A percentile compares a stretch with the other conserved stretches of the same genome.
Conservation (phyloP, 35 echinoderm and acorn worm species). For the Apostichopus japonicus region DNA sequence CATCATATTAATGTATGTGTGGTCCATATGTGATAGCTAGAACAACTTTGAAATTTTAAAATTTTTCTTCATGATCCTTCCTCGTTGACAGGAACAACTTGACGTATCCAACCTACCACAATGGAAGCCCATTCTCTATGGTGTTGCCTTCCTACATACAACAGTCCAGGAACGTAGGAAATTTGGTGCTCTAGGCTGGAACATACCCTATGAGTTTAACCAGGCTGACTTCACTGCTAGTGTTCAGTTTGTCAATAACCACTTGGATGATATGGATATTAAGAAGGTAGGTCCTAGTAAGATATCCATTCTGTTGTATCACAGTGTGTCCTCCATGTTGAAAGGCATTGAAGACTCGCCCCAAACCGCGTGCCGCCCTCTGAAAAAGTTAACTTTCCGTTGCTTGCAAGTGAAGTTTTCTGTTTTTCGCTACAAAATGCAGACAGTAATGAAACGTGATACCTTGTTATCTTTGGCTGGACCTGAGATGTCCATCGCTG, state of each 20-base stretch:
- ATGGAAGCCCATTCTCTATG: constrained; percentile 87
- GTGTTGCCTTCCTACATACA: constrained; percentile 87
- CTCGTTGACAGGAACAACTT: constrained; percentile 73
- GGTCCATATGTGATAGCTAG: too few relatives aligned
- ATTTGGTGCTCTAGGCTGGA: constrained; percentile 89
- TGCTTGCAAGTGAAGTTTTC: too few relatives aligned
- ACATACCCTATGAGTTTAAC: constrained; percentile 95
- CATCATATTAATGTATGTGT: too few relatives aligned
- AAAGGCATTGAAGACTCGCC: too few relatives aligned
- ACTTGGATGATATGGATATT: constrained; percentile 84
- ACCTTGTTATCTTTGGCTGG: too few relatives aligned
- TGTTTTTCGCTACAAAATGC: too few relatives aligned
- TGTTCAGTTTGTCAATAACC: constrained; percentile 91
- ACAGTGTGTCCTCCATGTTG: too few relatives aligned
- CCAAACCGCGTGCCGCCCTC: too few relatives aligned
- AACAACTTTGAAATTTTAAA: neutral
- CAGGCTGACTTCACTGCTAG: constrained; percentile 90
- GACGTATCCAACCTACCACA: constrained; percentile 86
- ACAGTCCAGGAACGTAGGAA: constrained; percentile 89
- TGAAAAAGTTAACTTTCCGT: too few relatives aligned
- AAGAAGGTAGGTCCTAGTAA: constrained; percentile 64
- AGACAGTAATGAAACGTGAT: too few relatives aligned
- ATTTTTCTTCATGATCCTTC: neutral
- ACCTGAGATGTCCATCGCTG: too few relatives aligned
- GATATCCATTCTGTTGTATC: too few relatives aligned